Evolutionary conservation across 1,140 invertebrate genomes (phyloP).

Genomic region (Heliconius nattereri): DNA sequence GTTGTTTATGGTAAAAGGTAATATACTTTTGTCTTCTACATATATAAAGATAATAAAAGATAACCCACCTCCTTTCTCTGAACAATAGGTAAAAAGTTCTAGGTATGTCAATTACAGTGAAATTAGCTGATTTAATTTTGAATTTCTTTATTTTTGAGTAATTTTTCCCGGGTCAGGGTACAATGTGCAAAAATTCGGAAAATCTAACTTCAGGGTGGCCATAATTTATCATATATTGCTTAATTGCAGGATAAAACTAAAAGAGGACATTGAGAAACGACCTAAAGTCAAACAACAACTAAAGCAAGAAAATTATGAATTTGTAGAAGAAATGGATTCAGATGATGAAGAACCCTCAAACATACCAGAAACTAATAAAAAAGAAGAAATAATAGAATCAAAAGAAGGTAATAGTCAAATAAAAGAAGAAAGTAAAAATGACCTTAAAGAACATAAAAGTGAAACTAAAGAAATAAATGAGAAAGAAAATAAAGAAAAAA

Average conservation of each 20-base stretch:
- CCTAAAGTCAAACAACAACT: slow-evolving; percentile 49
- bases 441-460: slow-evolving; percentile 27
- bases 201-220: too few relatives aligned
- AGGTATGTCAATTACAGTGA: too few relatives aligned
- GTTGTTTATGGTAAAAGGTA: slow-evolving; percentile 75
- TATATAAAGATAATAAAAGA: too few relatives aligned
- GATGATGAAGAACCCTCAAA: slow-evolving; percentile 60
- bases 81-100: too few relatives aligned
- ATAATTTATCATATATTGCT: too few relatives aligned
- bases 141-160: neutral
- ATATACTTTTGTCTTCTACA: neutral
- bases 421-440: slow-evolving; percentile 20
- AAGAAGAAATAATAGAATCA: slow-evolving; percentile 27
- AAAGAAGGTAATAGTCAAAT: slow-evolving; percentile 31
- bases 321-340: slow-evolving; percentile 77
- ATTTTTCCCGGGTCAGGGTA: too few relatives aligned
- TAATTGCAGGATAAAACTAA: slow-evolving; percentile 59
- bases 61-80: too few relatives aligned
- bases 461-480: slow-evolving; percentile 28
- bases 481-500: slow-evolving; percentile 40
- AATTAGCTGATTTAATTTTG: too few relatives aligned
- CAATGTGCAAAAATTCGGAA: too few relatives aligned
- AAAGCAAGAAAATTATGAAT: slow-evolving; percentile 62
- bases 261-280: slow-evolving; percentile 60
- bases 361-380: slow-evolving; percentile 16